Conservation (phyloP, 2,113 vertebrate species). For the Chinchilla lanigera region DNA sequence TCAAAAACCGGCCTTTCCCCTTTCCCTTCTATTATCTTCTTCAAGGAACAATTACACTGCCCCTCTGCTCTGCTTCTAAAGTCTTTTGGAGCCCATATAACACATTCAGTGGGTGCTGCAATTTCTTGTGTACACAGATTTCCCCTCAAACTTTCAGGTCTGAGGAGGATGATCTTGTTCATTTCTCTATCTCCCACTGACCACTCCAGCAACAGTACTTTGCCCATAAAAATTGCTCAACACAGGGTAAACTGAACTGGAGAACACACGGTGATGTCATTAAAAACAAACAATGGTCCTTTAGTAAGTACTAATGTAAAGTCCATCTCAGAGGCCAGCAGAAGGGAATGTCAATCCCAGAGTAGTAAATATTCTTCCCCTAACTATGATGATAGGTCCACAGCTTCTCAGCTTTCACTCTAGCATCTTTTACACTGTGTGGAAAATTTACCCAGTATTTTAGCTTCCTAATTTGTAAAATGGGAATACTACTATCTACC, state of each 20-base stretch:
- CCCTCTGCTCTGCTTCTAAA: neutral
- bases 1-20: neutral
- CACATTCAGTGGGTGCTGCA: neutral
- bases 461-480: slow-evolving; percentile 50
- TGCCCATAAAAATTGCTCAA: neutral
- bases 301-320: neutral
- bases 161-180: neutral
- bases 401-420: neutral
- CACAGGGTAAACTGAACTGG: neutral
- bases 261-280: neutral
- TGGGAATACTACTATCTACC: neutral
- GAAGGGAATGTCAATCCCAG: neutral
- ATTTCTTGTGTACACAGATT: neutral
- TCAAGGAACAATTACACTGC: neutral
- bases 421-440: neutral
- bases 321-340: neutral
- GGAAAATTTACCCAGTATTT: neutral
- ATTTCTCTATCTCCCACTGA: neutral
- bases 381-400: neutral
- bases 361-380: slow-evolving; percentile 20
- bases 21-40: slow-evolving; percentile 30
- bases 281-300: slow-evolving; percentile 25
- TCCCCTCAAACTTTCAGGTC: neutral
- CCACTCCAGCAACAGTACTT: neutral
- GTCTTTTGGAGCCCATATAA: neutral